phyloP scores from a whole-genome alignment of 2,113 vertebrate species.

The Enhydra lutris region DNA sequence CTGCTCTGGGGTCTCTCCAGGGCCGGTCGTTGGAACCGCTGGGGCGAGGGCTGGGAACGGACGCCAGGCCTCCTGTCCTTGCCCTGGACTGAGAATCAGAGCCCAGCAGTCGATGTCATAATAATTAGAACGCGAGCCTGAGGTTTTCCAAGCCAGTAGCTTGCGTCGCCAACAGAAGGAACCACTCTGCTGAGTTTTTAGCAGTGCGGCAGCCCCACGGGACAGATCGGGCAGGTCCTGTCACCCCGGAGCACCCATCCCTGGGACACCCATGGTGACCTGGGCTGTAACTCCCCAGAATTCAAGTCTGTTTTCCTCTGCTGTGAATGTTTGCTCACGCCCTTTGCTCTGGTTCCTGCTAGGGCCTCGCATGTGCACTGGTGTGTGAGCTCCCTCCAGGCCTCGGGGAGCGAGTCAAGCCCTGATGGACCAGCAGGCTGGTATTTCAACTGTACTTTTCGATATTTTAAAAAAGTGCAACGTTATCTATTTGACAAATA shows the following conservation, averaged over 20 bases:
- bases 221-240: fast-evolving
- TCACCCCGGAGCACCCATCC: fast-evolving
- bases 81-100: background rate
- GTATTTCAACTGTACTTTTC: background rate
- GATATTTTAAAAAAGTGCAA: background rate
- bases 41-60: background rate
- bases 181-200: fast-evolving
- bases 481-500: fast-evolving
- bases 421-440: too few species aligned
- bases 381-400: too few species aligned
- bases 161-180: background rate
- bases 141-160: background rate
- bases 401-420: fast-evolving
- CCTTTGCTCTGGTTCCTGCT: background rate
- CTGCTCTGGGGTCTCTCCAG: fast-evolving
- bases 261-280: fast-evolving
- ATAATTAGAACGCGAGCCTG: background rate
- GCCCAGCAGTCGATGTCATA: background rate
- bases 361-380: fast-evolving
- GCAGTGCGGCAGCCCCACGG: background rate
- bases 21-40: fast-evolving
- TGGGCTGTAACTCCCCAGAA: too few species aligned
- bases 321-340: too few species aligned
- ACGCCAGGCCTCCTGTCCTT: fast-evolving
- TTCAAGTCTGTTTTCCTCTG: background rate